A percentile compares a stretch with the other conserved stretches of the same genome.
Conservation (phyloP, 2,797 vertebrate species). For the Lindbergichthys nudifrons region DNA sequence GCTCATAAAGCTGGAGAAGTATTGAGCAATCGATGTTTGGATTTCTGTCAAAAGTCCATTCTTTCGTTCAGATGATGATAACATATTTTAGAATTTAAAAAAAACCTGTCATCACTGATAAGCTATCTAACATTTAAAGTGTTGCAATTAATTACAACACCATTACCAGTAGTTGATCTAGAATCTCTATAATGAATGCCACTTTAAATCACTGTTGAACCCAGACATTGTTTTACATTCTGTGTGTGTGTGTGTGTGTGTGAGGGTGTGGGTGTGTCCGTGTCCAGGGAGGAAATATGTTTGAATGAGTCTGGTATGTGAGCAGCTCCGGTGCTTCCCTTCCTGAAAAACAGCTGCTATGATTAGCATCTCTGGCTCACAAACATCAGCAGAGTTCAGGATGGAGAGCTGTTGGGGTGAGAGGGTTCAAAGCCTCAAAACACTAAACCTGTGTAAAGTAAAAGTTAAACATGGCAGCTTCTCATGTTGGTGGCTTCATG, state of each 20-base stretch:
- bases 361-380: constrained; percentile 52
- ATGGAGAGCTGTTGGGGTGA: constrained; percentile 6
- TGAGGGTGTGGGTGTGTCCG: constrained; percentile 23
- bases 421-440: constrained; percentile 2
- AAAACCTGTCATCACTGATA: no score
- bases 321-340: constrained; percentile 45
- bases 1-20: no score
- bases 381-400: constrained; percentile 4
- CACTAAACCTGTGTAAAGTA: neutral
- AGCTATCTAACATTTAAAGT: neutral
- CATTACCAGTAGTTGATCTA: no score
- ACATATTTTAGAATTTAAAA: neutral
- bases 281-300: constrained; percentile 47
- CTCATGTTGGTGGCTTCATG: no score
- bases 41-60: neutral
- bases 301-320: constrained; percentile 56
- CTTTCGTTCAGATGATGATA: neutral
- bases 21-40: neutral
- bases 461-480: neutral
- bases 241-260: constrained; percentile 7
- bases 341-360: constrained; percentile 55
- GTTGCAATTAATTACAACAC: no score
- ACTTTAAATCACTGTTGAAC: neutral
- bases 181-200: neutral
- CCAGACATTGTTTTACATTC: neutral